Percentiles rank a stretch among this genome's conserved stretches.
Conservation (phyloP, 2,113 vertebrate genomes). For the Noturus placidus region DNA sequence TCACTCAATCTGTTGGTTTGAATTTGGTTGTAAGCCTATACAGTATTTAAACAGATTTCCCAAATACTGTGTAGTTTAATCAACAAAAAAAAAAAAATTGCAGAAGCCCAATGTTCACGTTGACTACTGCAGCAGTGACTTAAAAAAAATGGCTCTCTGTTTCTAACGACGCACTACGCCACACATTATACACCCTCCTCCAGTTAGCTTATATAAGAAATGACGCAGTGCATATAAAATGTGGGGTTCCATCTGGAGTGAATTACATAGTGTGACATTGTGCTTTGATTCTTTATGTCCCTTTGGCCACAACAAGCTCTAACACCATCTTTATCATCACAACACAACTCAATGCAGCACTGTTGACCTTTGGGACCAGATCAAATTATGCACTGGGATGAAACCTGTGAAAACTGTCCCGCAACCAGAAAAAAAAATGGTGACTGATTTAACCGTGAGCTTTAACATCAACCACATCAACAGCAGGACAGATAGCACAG, state of each 20-base stretch:
- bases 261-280: slow-evolving; percentile 12
- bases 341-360: slow-evolving; percentile 21
- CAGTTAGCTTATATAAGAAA: slow-evolving; percentile 28
- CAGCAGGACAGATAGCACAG: neutral
- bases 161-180: neutral
- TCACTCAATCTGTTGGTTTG: neutral
- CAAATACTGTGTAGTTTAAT: neutral
- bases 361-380: slow-evolving; percentile 2
- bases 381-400: neutral
- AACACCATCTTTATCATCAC: slow-evolving; percentile 18
- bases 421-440: neutral
- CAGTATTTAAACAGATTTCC: neutral
- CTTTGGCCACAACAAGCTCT: neutral
- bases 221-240: slow-evolving; percentile 23
- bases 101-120: neutral
- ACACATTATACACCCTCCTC: neutral
- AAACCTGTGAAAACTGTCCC: neutral
- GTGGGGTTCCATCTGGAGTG: slow-evolving; percentile 33
- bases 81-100: neutral
- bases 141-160: neutral
- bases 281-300: slow-evolving; percentile 25
- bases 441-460: neutral
- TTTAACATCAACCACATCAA: neutral
- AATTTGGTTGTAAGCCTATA: neutral
- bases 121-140: neutral